phyloP scores from a whole-genome alignment of 2,113 vertebrate genomes.

The Phaethornis superciliosus region DNA sequence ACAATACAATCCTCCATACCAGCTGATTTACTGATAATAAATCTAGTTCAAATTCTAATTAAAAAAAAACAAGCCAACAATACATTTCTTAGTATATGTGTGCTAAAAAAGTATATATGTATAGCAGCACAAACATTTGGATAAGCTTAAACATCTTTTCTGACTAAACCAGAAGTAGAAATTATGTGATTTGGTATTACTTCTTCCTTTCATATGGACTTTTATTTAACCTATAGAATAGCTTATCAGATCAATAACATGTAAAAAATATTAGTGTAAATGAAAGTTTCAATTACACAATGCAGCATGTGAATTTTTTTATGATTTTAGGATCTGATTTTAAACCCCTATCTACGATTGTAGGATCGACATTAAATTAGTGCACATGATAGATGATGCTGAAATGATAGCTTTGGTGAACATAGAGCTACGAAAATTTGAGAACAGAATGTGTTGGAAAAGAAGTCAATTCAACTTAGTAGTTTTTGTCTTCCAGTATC shows the following conservation, averaged over 20 bases:
- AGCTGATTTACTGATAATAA: neutral
- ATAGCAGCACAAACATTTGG: neutral
- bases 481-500: neutral
- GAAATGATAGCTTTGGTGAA: neutral
- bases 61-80: neutral
- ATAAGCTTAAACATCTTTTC: neutral
- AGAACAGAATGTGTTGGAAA: neutral
- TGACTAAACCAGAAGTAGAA: neutral
- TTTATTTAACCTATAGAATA: neutral
- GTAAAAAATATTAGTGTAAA: neutral
- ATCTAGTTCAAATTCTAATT: neutral
- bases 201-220: neutral
- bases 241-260: neutral
- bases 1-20: neutral
- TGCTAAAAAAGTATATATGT: neutral
- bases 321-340: neutral
- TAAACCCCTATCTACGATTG: too few species aligned
- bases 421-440: neutral
- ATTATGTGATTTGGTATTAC: neutral
- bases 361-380: neutral
- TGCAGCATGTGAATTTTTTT: neutral
- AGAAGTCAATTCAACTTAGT: fast-evolving
- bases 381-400: fast-evolving
- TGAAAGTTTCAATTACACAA: neutral
- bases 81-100: neutral